Conservation (phyloP, 2,113 vertebrate genomes). For the Anser cygnoides region DNA sequence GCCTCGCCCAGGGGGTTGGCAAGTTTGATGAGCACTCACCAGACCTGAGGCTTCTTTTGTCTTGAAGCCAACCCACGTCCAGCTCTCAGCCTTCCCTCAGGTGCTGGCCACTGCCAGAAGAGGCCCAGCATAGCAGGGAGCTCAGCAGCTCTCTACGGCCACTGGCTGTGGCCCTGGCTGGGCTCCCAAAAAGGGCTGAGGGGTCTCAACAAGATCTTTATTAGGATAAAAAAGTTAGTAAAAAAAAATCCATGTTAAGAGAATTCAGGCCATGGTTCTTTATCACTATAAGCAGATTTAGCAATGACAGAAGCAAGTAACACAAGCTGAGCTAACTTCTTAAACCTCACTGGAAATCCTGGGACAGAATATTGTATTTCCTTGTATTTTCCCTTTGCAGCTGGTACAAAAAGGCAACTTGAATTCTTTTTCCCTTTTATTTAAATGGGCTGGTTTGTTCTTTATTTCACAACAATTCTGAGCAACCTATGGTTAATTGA, state of each 20-base stretch:
- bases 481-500: neutral
- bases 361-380: neutral
- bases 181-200: neutral
- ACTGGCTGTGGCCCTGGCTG: neutral
- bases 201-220: neutral
- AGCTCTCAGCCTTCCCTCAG: rapidly evolving
- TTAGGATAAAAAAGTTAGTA: neutral
- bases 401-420: neutral
- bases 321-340: neutral
- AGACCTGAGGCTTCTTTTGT: rapidly evolving
- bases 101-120: rapidly evolving
- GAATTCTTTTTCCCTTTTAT: neutral
- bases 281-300: neutral
- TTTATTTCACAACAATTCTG: neutral
- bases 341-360: neutral
- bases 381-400: neutral
- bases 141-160: neutral
- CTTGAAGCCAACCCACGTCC: rapidly evolving
- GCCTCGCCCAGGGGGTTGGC: rapidly evolving
- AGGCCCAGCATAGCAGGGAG: rapidly evolving
- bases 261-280: neutral
- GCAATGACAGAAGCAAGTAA: neutral
- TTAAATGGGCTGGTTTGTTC: neutral
- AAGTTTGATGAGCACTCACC: rapidly evolving
- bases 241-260: neutral